Percentiles rank a stretch among this genome's conserved stretches.
phyloP scores from a whole-genome alignment of 1,140 invertebrate species.

The Temnothorax longispinosus region DNA sequence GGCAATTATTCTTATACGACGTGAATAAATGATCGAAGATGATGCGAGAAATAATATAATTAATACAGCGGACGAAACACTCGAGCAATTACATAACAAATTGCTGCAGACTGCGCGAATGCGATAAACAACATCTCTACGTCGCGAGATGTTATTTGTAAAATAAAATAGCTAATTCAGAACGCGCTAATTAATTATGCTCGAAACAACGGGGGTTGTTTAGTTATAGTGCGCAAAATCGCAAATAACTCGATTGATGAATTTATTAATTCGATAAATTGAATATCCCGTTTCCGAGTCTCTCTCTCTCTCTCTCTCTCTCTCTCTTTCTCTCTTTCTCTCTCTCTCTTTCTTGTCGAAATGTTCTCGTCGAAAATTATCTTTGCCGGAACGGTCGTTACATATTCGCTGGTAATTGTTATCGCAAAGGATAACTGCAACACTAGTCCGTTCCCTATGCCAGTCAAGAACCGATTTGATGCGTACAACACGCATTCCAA shows the following conservation, averaged over 20 bases:
- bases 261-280: conserved; percentile 58
- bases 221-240: not conserved
- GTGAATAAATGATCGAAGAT: not conserved
- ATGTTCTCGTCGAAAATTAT: conserved; percentile 16
- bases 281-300: conserved; percentile 29
- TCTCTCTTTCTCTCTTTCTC: too few relatives aligned
- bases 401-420: not conserved
- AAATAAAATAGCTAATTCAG: conserved; percentile 59
- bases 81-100: conserved; percentile 31
- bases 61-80: not conserved
- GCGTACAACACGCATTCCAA: not conserved
- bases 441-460: not conserved
- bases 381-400: not conserved
- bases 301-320: too few relatives aligned
- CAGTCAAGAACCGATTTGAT: not conserved
- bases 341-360: not conserved
- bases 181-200: conserved; percentile 50
- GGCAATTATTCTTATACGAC: not conserved
- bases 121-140: conserved; percentile 49
- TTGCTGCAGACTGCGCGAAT: conserved; percentile 12
- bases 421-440: not conserved
- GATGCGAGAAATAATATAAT: conserved; percentile 14
- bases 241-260: conserved; percentile 45
- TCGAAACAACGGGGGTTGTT: conserved; percentile 4
- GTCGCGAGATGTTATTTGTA: conserved; percentile 32